Conservation (phyloP, 2,113 vertebrate species). For the Leuciscus idus region DNA sequence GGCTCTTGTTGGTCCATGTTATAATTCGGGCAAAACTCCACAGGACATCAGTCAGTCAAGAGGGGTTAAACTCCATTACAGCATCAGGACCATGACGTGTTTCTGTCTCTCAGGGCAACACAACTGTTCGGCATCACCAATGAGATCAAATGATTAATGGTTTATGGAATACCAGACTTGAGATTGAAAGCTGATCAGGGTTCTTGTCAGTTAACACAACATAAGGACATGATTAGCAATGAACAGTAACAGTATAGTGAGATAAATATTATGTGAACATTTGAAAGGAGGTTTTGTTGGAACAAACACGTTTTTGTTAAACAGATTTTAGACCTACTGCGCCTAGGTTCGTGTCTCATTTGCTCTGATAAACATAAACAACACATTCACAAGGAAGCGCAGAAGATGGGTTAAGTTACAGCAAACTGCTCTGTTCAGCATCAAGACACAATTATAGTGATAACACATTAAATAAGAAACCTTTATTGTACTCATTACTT, state of each 20-base stretch:
- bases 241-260: not conserved
- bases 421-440: not conserved
- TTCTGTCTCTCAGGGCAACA: not conserved
- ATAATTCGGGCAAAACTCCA: not conserved
- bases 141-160: not conserved
- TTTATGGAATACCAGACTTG: not conserved
- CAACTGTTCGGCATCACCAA: not conserved
- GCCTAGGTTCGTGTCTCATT: not conserved
- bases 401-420: not conserved
- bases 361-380: constrained; percentile 36
- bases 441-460: not conserved
- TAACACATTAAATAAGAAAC: not conserved
- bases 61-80: not conserved
- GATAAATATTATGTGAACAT: not conserved
- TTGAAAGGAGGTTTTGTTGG: not conserved
- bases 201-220: not conserved
- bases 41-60: not conserved
- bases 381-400: not conserved
- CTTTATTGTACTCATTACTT: not conserved
- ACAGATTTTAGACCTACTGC: constrained; percentile 25
- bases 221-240: not conserved
- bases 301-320: not conserved
- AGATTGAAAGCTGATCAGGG: not conserved
- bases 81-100: not conserved
- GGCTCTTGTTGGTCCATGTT: constrained; percentile 20